Conservation (phyloP, 2,113 vertebrate species). For the Corythornis cristatus region DNA sequence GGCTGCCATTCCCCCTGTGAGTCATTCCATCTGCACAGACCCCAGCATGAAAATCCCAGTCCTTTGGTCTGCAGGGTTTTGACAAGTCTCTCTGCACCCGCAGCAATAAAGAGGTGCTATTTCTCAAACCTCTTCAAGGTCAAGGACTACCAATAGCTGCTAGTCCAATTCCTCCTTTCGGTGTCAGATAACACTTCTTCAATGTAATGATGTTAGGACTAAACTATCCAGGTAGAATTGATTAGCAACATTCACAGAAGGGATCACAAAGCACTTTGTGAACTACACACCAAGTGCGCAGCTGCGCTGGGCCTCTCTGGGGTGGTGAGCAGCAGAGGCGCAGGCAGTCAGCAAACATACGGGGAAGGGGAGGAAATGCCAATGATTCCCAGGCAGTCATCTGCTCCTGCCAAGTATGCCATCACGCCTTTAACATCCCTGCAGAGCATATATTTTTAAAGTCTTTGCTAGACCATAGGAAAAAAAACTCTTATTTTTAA, state of each 20-base stretch:
- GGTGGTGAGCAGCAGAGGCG: neutral
- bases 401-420: neutral
- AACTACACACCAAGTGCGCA: neutral
- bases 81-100: neutral
- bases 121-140: neutral
- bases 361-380: neutral
- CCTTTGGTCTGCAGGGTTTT: neutral
- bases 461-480: neutral
- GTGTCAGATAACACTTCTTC: neutral
- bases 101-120: neutral
- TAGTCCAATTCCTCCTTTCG: neutral
- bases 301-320: neutral
- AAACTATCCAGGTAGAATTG: neutral
- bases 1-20: neutral
- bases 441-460: neutral
- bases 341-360: neutral
- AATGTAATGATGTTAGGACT: neutral
- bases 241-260: neutral
- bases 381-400: accelerated
- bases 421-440: neutral
- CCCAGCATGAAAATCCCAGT: neutral
- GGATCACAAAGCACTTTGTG: neutral
- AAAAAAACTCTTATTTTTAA: neutral
- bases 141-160: neutral
- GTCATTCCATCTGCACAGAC: accelerated